Percentiles rank a stretch among this genome's conserved stretches.
Evolutionary conservation across 1,140 invertebrate genomes (phyloP).

Genomic region (Philotrypesis tridentata): DNA sequence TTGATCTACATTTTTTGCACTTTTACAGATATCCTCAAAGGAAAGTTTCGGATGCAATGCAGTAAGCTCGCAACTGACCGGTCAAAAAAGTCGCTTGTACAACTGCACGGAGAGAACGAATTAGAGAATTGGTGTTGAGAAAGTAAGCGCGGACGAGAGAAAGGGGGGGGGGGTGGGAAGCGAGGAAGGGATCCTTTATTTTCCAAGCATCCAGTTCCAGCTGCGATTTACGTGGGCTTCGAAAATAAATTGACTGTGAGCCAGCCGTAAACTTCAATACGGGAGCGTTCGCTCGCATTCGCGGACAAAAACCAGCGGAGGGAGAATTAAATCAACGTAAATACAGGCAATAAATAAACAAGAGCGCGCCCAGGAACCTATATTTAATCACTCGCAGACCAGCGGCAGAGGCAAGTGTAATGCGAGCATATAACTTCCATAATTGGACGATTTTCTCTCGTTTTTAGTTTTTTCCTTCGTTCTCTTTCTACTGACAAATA

Average conservation of each 20-base stretch:
- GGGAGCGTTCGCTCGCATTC: neutral
- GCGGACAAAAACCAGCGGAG: conserved; percentile 10
- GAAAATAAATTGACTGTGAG: conserved; percentile 45
- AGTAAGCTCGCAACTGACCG: neutral
- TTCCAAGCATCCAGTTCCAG: conserved; percentile 32
- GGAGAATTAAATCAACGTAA: conserved; percentile 46
- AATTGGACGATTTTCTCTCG: neutral
- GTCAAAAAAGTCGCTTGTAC: conserved; percentile 36
- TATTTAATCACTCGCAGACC: conserved; percentile 24
- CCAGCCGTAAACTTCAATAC: conserved; percentile 32
- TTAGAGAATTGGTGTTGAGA: neutral
- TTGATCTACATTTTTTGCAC: too few species aligned
- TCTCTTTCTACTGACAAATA: neutral
- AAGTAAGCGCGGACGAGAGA: neutral
- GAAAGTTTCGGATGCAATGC: too few species aligned
- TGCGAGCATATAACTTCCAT: conserved; percentile 17
- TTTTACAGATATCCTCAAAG: too few species aligned
- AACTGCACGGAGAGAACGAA: neutral
- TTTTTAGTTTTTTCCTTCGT: neutral
- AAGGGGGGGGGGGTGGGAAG: neutral
- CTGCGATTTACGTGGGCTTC: conserved; percentile 36
- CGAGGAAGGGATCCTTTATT: conserved; percentile 34
- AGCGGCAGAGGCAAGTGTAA: neutral
- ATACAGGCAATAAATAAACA: conserved; percentile 38
- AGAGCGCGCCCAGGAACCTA: neutral